Percentiles rank a stretch among this genome's conserved stretches.
phyloP scores from a whole-genome alignment of 2,113 vertebrate genomes.

The western clawed frog (Xenopus tropicalis) region DNA sequence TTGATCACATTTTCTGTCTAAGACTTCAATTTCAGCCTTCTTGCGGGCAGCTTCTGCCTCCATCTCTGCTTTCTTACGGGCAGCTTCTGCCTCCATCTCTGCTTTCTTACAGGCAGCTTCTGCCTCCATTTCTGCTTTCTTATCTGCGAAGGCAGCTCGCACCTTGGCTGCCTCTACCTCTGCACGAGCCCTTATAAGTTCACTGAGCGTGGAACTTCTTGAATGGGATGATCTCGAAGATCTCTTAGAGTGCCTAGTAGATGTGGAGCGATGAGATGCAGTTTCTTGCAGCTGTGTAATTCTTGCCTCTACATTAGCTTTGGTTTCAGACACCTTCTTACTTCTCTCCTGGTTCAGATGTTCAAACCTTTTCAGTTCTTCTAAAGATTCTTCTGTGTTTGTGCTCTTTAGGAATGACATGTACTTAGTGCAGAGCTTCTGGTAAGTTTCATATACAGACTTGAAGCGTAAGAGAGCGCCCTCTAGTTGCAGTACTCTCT shows the following conservation, averaged over 20 bases:
- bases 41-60: too few species aligned
- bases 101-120: too few species aligned
- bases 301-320: too few species aligned
- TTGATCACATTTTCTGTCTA: too few species aligned
- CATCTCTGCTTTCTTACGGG: not conserved
- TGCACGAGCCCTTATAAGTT: not conserved
- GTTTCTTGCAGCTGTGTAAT: not conserved
- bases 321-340: too few species aligned
- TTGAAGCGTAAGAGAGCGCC: not conserved
- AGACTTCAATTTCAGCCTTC: too few species aligned
- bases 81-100: too few species aligned
- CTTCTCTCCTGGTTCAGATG: too few species aligned
- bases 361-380: not conserved
- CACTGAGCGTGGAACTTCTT: not conserved
- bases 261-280: not conserved
- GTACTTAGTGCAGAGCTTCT: not conserved
- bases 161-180: not conserved
- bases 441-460: not conserved
- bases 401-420: not conserved
- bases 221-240: not conserved
- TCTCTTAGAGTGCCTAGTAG: not conserved
- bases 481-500: not conserved
- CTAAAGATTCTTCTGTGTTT: not conserved
- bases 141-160: not conserved
- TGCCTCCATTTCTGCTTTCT: slow-evolving; percentile 1